Evolutionary conservation across 1,140 invertebrate species (phyloP), one percentile per base, ranked within the genome.

Genomic region (Trichonephila clavipes): DNA sequence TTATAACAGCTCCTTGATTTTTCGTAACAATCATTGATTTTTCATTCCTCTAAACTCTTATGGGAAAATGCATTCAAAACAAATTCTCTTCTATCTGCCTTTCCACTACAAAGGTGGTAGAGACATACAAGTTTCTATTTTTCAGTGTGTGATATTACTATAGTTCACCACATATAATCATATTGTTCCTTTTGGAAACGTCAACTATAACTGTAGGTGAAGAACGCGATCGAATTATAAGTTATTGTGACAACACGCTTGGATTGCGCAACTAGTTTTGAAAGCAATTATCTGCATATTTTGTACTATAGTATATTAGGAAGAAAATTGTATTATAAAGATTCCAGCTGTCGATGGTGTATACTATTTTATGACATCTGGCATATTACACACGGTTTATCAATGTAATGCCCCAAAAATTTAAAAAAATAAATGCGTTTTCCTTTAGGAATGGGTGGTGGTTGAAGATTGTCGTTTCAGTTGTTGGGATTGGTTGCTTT

Each of bases 181-280:
- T 61, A 44, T 61, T 82, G 61, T 93, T 51, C 18, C 34, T 61
- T 85, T 77, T 28, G 92, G 69, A 88, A 93, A 88, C 62, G 64
- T 24, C 5, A 61, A 93, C 51, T 81, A 88, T 72, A 69, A 58
- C 64, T 92, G 40, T 82, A 88, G 86, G n/a, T 62, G 24, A 88
- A 93, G 58, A 93, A 82, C 24, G 51, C 66, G 59, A 93, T 88
- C 92, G 92, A 93, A 93, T 93, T 93, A 92, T 85, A 85, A 87
- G 58, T 28, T 59, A 82, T 81, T 88, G 82, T 24, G 61, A 86
- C 59, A 88, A 77, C 40, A 40, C 58, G 59, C 92, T 88, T 72
- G 92, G 83, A 93, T 93, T 93, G 85, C 64, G 92, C 92, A 62
- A 81, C 92, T 93, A 93, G 92, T 93, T 88, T 93, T 93, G 59